Conservation (phyloP, 2,113 vertebrate species). For the Eurypyga helias region DNA sequence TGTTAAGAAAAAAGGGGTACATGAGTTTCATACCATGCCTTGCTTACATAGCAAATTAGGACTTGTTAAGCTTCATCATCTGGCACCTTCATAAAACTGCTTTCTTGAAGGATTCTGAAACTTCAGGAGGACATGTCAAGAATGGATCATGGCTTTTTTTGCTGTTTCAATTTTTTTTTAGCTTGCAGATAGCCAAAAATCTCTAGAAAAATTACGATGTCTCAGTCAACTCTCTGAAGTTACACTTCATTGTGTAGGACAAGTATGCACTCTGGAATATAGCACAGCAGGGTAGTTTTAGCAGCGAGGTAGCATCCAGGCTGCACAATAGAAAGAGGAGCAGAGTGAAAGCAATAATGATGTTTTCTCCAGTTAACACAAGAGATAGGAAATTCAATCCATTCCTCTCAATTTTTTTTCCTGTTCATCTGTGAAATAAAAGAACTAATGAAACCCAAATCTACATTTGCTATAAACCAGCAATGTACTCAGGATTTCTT, state of each 20-base stretch:
- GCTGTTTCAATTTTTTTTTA: not conserved
- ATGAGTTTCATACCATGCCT: not conserved
- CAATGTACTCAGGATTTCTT: not conserved
- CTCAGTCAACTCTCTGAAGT: not conserved
- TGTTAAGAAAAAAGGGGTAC: not conserved
- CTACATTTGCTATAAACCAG: not conserved
- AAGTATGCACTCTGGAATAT: not conserved
- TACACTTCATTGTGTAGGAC: not conserved
- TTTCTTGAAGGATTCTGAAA: not conserved
- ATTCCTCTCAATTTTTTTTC: not conserved
- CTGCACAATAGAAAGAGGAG: not conserved
- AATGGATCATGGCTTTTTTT: not conserved
- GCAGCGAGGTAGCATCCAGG: not conserved
- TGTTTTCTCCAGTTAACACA: not conserved
- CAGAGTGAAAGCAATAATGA: not conserved
- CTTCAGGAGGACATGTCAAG: not conserved
- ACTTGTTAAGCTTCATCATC: not conserved
- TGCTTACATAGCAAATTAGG: not conserved
- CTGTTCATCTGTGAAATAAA: not conserved
- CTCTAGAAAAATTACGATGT: not conserved
- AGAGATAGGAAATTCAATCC: not conserved
- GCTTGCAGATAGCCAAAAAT: not conserved
- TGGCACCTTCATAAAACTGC: not conserved
- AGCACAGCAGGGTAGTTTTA: not conserved
- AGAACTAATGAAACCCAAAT: not conserved